Base-by-base conservation (phyloP, 1,140 invertebrate species). In the Drosophila neocordata region DNA sequence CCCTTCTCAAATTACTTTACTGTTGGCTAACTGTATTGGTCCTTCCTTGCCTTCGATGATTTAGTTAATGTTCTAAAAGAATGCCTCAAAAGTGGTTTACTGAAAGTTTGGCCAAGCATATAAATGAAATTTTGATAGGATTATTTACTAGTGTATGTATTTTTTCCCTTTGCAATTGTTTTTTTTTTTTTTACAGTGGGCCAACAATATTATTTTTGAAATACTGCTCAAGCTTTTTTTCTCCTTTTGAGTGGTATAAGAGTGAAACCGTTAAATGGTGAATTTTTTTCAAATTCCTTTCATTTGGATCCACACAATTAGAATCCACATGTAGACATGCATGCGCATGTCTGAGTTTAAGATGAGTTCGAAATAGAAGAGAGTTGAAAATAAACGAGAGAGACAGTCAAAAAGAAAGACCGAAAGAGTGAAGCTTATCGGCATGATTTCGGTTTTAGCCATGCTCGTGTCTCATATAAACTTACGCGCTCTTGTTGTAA, bases 201-300 rank as follows among this genome's bases (percentile, higher is more conserved):
- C 1, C 37, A n/a, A 58, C 3, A 22, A 11, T 12, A 58, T 37
- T 31, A 24, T 24, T 24, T 24, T 20, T 48, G 9, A n/a, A n/a
- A 48, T 48, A 20, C 15, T 20, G 41, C 37, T 59, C 20, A 41
- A 87, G 81, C 73, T 85, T 77, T 81, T 31, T 15, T 9, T 20
- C 8, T 20, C 8, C 15, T 18, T 51, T 78, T 81, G 81, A 81
- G 80, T 84, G 70, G 41, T 85, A 85, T 85, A 85, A 85, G 81
- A 85, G 81, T 63, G 34, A 75, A 87, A 82, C 77, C 82, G 77
- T 38, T 59, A 59, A 5, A 48, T 20, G 2, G 7, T 48, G 2
- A 38, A 59, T 37, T 51, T 83, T 83, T 83, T 59, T n/a, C 68
- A 65, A 63, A 68, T 65, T 65, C 22, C 6, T 51, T 52, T 22